Evolutionary conservation across 2,113 vertebrate species (phyloP), one percentile per base, ranked within the genome.

Genomic region (Catharus fuscescens): DNA sequence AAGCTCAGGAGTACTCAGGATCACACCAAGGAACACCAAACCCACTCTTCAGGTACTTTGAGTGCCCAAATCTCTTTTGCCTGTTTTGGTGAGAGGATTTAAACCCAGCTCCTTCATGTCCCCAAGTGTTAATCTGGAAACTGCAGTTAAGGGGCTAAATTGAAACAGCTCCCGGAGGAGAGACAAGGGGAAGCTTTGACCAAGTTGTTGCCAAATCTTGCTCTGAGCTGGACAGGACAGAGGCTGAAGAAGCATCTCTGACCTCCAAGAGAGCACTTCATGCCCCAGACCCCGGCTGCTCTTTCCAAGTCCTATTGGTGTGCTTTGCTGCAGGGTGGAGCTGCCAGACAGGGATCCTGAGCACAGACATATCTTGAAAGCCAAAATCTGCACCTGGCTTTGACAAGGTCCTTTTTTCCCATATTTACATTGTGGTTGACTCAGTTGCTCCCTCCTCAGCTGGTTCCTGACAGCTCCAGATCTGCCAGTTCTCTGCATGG

Each of bases 41-140:
- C 2, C 11, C 0, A 0, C 24, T 36, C 26, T 18, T 81, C 14
- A 60, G 50, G 36, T 16, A 44, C 8, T 18, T 14, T 1, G 7
- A 64, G 26, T 3, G 48, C 19, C 24, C 57, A 54, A 48, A 34
- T 25, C 34, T n/a, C 56, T 72, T 85, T 61, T 72, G 28, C 23
- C 61, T 65, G n/a, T 9, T 61, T 36, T 60, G 52, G 73, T 60
- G 28, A 5, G 4, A 52, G 24, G 19, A 36, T 47, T 91, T 94
- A 52, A 67, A 62, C 15, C 3, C 50, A 53, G 18, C 1, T 70
- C 5, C 38, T 12, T 36, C 23, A 7, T 10, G 28, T 73, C 14
- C 34, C 36, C 17, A 15, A 0, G 21, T 5, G 2, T 6, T 31
- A 64, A 24, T 56, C 53, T 40, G 36, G 60, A 61, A 74, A 71